These are phyloP conservation scores for Oegoconia quadripuncta DNA, from an alignment of 2,888 invertebrate genomes.

Conservation along the genomic window DNA sequence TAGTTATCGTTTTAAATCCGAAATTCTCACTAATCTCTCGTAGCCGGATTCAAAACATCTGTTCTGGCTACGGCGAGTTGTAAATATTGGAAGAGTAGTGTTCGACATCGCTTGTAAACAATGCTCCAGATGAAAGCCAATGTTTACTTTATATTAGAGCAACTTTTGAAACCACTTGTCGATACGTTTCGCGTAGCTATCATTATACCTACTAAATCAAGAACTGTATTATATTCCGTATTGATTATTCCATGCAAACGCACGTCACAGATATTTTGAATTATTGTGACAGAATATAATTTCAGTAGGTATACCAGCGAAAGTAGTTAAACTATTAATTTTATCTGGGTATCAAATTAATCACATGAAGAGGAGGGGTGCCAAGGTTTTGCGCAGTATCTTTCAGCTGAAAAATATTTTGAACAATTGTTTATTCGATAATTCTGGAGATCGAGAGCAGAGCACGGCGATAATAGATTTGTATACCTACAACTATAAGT, in stretches of 20 bases:
- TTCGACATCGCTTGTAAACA: constrained; percentile 52
- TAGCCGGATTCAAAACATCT: constrained; percentile 53
- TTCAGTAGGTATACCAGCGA: not conserved
- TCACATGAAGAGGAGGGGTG: constrained; percentile 17
- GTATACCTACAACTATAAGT: constrained; percentile 19
- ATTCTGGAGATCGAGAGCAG: constrained; percentile 23
- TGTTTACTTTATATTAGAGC: constrained; percentile 51
- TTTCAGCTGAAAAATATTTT: constrained; percentile 32
- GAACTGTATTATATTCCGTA: too few relatives aligned
- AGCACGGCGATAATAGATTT: constrained; percentile 27
- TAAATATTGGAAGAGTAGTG: constrained; percentile 46
- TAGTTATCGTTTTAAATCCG: not conserved
- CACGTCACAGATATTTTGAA: too few relatives aligned
- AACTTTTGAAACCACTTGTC: constrained; percentile 21
- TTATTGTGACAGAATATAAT: not conserved
- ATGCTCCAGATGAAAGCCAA: constrained; percentile 48
- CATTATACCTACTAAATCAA: too few relatives aligned
- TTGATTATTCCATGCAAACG: too few relatives aligned
- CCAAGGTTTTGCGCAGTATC: constrained; percentile 33
- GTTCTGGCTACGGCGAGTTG: constrained; percentile 49
- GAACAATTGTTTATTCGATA: constrained; percentile 14
- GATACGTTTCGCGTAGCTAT: constrained; percentile 4
- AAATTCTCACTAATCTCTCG: constrained; percentile 23
- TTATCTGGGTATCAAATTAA: not conserved
- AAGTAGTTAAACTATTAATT: constrained; percentile 4